A percentile compares a stretch with the other conserved stretches of the same genome.
phyloP scores from a whole-genome alignment of 2,888 invertebrate species.

The Callinectes sapidus region DNA sequence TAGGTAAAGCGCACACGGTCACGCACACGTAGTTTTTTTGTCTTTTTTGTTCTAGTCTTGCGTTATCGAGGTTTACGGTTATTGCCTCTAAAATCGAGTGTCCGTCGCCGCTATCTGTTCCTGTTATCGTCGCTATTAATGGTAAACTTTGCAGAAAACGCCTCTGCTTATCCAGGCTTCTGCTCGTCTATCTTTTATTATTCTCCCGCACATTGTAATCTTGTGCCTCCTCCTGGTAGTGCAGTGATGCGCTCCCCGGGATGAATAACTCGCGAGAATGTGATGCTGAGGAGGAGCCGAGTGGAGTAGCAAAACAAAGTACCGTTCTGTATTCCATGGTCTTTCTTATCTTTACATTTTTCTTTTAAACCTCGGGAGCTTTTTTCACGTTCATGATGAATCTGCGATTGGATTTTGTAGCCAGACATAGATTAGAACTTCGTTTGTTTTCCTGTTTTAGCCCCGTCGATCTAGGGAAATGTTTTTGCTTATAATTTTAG shows the following conservation, averaged over 20 bases:
- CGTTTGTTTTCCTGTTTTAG: too few species aligned
- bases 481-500: too few species aligned
- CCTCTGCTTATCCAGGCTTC: neutral
- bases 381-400: neutral
- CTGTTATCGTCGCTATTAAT: conserved; percentile 11
- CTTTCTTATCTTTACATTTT: neutral
- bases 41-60: neutral
- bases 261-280: neutral
- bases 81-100: conserved; percentile 10
- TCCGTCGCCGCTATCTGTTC: neutral
- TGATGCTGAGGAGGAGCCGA: neutral
- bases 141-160: conserved; percentile 17
- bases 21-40: neutral
- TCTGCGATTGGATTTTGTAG: neutral
- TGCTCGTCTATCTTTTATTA: neutral
- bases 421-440: neutral
- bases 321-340: neutral
- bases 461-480: too few species aligned
- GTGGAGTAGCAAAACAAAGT: neutral
- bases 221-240: neutral
- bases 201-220: neutral
- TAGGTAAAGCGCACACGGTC: neutral
- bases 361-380: neutral
- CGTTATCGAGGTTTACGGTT: conserved; percentile 25
- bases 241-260: neutral